Evolutionary conservation across 1,140 invertebrate genomes (phyloP), one percentile per base, ranked within the genome.

Genomic region (Physella acuta): DNA sequence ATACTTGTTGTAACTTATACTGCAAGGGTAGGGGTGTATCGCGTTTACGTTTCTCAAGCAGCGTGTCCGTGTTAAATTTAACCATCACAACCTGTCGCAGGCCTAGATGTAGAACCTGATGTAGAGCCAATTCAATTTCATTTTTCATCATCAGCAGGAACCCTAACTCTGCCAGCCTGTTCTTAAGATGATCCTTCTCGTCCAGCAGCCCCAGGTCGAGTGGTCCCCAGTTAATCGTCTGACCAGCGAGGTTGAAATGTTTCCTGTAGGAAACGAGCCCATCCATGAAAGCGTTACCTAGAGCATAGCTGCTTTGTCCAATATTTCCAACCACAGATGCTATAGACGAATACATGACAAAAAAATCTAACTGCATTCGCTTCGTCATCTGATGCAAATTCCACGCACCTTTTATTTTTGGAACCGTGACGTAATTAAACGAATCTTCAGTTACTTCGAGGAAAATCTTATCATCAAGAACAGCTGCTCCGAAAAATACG

Each of bases 401-500:
- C 76, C 75, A 81, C 1, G 75, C 73, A 14, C 78, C 79, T 4
- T 73, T 39, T 24, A 81, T 70, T 51, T 81, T 81, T 11, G 79
- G 78, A 20, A 62, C 26, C 14, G 75, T 20, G 4, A 73, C 74
- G 20, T 68, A 71, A 26, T 44, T 33, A 30, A 81, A 64, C 30
- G 70, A 65, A 17, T 76, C 76, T 3, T 33, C 14, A 30, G 70
- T 70, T 74, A 78, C 73, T 4, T 71, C 68, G 3, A 68, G 36
- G n/a, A 76, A 55, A 16, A 76, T 33, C 31, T 44, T 51, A 59
- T 79, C 78, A 14, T 71, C 66, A 4, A 78, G 53, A 33, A 77
- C 72, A 26, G 72, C 77, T 30, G 74, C 79, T 0, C 78, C 78
- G 51, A 76, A 75, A 37, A 78, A 78, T 14, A 81, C 58, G 1